Conservation (phyloP, 2,888 invertebrate species). For the Lepidonotus clava region DNA sequence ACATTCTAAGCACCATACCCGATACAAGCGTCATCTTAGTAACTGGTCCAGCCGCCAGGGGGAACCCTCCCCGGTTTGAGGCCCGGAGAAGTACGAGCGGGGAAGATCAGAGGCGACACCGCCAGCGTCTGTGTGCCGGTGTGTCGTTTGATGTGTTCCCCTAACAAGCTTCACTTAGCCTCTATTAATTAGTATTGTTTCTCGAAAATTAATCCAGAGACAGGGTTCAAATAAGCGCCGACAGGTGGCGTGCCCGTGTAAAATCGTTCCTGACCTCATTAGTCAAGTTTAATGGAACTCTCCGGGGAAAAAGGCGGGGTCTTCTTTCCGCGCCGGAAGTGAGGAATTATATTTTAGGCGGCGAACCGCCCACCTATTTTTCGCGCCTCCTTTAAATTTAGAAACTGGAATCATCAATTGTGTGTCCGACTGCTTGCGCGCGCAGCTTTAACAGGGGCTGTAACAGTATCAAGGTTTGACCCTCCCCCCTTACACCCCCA, state of each 20-base stretch:
- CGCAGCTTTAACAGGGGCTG: no score
- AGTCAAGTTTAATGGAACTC: conserved; percentile 12
- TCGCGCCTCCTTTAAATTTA: neutral
- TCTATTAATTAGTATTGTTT: neutral
- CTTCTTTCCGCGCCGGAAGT: neutral
- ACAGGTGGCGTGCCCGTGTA: neutral
- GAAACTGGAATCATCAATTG: no score
- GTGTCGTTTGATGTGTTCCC: neutral
- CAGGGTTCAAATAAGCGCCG: conserved; percentile 2
- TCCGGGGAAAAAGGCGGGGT: neutral
- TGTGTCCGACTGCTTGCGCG: no score
- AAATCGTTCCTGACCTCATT: conserved; percentile 28
- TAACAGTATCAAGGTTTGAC: no score
- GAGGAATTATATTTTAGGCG: neutral
- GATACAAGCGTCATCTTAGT: no score
- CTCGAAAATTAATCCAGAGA: neutral
- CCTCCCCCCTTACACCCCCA: no score
- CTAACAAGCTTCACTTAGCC: neutral
- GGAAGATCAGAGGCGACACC: neutral
- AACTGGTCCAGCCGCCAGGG: no score
- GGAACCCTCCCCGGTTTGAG: no score
- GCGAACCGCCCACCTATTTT: neutral
- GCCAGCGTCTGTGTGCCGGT: neutral
- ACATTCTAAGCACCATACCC: no score
- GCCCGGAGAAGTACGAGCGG: neutral